Evolutionary conservation across 2,888 invertebrate genomes (phyloP), one percentile per base, ranked within the genome.

Genomic region (Bedellia somnulentella): DNA sequence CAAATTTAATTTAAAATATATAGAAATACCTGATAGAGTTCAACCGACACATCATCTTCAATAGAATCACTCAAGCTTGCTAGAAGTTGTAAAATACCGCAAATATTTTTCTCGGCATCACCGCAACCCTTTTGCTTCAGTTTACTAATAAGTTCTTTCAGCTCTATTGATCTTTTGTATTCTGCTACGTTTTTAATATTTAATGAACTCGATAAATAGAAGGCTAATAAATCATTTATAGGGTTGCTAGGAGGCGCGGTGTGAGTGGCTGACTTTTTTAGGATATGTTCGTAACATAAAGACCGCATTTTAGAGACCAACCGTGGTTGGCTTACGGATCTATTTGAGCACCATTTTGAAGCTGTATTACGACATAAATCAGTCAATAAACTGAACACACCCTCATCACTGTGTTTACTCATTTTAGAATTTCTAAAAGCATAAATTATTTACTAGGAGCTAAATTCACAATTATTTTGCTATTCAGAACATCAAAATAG

Each of bases 351-450:
- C 38, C 62, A 60, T 37, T 58, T 59, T 17, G 49, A 42, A 12
- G 70, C 62, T 17, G 57, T 60, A 44, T 52, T 73, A 5, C 46
- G 46, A 37, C 76, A 71, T 9, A 77, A 46, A 24, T 59, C 55
- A 5, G 66, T 62, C 8, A 77, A 42, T 15, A 77, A 54, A 21
- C 55, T 50, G 37, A 54, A 76, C 16, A 75, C 70, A 35, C 76
- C 59, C 36, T 54, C 49, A 39, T 57, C 51, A 29, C 42, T 29
- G 11, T 27, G 34, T n/a, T n/a, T n/a, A n/a, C n/a, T n/a, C n/a
- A n/a, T n/a, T n/a, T n/a, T n/a, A n/a, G n/a, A n/a, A n/a, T n/a
- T n/a, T n/a, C n/a, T n/a, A n/a, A n/a, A n/a, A n/a, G n/a, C n/a
- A n/a, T n/a, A n/a, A n/a, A n/a, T n/a, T n/a, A n/a, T n/a, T n/a